Conservation (phyloP, 2,888 invertebrate species). For the Brachypterus glaber region DNA sequence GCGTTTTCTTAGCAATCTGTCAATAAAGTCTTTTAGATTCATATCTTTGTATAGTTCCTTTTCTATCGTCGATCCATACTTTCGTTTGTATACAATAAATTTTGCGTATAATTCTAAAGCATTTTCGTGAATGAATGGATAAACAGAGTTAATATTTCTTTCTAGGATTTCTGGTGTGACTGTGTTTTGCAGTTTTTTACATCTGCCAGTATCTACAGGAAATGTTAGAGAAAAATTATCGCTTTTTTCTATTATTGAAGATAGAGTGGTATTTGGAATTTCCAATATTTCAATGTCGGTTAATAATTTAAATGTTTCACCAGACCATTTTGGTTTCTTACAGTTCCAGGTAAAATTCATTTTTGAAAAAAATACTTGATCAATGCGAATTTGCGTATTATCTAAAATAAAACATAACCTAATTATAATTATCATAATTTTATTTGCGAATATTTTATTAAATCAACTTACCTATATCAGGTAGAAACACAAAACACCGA, state of each 20-base stretch:
- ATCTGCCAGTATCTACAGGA: constrained; percentile 35
- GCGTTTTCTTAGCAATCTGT: constrained; percentile 45
- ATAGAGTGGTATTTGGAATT: constrained; percentile 10
- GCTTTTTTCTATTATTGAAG: constrained; percentile 36
- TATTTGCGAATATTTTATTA: no score
- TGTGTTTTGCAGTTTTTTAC: constrained; percentile 24
- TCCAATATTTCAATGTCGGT: constrained; percentile 3
- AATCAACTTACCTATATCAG: no score
- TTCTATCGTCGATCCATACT: constrained; percentile 27
- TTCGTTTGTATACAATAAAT: constrained; percentile 55
- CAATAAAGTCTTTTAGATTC: constrained; percentile 41
- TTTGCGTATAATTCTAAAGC: constrained; percentile 52
- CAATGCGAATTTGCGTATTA: no score
- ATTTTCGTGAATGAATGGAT: constrained; percentile 60
- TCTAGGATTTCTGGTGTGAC: constrained; percentile 22
- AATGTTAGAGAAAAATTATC: constrained; percentile 38
- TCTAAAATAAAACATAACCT: no score
- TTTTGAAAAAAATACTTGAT: no score
- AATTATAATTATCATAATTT: no score
- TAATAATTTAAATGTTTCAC: constrained; percentile 14
- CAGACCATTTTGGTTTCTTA: constrained; percentile 20
- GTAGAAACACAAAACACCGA: no score
- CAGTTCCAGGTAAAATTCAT: no score
- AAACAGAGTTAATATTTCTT: constrained; percentile 49
- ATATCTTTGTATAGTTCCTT: constrained; percentile 32